Conservation (phyloP, 2,888 invertebrate genomes). For the Ceraclea dissimilis region DNA sequence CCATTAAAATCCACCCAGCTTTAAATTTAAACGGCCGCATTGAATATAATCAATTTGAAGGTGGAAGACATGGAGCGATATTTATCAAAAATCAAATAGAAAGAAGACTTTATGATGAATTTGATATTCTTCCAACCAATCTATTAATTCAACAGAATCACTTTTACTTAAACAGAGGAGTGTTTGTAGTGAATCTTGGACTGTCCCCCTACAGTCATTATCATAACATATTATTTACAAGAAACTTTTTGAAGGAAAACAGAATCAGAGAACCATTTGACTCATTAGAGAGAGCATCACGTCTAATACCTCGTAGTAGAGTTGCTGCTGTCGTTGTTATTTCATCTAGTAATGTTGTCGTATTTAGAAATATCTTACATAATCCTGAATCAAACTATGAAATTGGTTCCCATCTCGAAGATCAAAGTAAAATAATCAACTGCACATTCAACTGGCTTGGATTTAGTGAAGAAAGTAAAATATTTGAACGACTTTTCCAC, state of each 20-base stretch:
- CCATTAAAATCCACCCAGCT: constrained; percentile 73
- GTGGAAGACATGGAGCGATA: constrained; percentile 75
- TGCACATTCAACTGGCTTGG: constrained; percentile 95
- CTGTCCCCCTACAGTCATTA: constrained; percentile 78
- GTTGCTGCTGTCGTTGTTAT: constrained; percentile 91
- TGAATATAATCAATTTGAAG: constrained; percentile 83
- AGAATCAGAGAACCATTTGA: constrained; percentile 79
- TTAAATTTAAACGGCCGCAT: constrained; percentile 70
- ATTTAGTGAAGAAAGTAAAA: constrained; percentile 60
- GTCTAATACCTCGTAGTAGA: constrained; percentile 79
- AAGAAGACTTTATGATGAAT: constrained; percentile 63
- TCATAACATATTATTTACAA: constrained; percentile 76
- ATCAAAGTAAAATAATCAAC: constrained; percentile 89
- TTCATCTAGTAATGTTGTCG: constrained; percentile 81
- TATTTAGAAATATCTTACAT: constrained; percentile 85
- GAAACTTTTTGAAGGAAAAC: constrained; percentile 83
- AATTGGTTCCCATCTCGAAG: constrained; percentile 89
- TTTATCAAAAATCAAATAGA: constrained; percentile 70
- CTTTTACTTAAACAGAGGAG: constrained; percentile 81
- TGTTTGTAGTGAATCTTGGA: constrained; percentile 81
- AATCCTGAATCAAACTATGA: constrained; percentile 90
- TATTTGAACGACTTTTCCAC: constrained; percentile 70
- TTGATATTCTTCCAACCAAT: constrained; percentile 64
- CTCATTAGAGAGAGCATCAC: constrained; percentile 54
- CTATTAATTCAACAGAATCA: constrained; percentile 78